Evolutionary conservation across 2,797 vertebrate genomes (phyloP).

Genomic region (Microctenopoma lineatum): DNA sequence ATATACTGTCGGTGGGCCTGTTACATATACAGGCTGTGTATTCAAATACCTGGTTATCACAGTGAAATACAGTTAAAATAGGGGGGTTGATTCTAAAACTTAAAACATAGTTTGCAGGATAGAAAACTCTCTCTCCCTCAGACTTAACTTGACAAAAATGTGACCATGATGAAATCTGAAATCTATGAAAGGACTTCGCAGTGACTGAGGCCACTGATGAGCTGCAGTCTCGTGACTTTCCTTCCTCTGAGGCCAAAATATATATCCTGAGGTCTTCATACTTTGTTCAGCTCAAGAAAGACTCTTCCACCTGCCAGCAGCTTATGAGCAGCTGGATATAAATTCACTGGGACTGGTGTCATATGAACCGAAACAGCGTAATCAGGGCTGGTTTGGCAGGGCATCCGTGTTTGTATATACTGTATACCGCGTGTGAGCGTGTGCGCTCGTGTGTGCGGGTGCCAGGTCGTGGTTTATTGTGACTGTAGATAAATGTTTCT

Average conservation of each 20-base stretch:
- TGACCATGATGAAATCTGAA: slow-evolving; percentile 50
- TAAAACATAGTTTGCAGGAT: too few species aligned
- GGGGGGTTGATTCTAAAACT: too few species aligned
- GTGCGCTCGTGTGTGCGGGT: slow-evolving; percentile 15
- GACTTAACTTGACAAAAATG: slow-evolving; percentile 40
- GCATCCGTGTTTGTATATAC: slow-evolving; percentile 31
- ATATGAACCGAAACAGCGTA: slow-evolving; percentile 19
- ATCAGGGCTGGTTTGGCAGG: slow-evolving; percentile 19
- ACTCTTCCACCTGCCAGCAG: slow-evolving; percentile 64
- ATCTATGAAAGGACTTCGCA: slow-evolving; percentile 43
- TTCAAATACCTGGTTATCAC: too few species aligned
- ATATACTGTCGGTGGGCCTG: too few species aligned
- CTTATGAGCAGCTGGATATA: slow-evolving; percentile 55
- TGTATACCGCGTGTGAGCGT: slow-evolving; percentile 1
- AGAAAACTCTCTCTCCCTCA: background rate
- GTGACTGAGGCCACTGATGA: slow-evolving; percentile 52
- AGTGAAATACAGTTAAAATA: too few species aligned
- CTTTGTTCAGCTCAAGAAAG: slow-evolving; percentile 40
- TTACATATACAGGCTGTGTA: too few species aligned
- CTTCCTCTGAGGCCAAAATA: slow-evolving; percentile 60
- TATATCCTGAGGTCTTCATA: slow-evolving; percentile 54
- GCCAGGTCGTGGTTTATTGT: slow-evolving; percentile 57
- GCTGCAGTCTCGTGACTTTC: slow-evolving; percentile 62
- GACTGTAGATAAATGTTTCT: slow-evolving; percentile 68
- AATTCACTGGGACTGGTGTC: slow-evolving; percentile 27